Conservation (phyloP, 1,140 invertebrate species). For the Tetranychus urticae region DNA sequence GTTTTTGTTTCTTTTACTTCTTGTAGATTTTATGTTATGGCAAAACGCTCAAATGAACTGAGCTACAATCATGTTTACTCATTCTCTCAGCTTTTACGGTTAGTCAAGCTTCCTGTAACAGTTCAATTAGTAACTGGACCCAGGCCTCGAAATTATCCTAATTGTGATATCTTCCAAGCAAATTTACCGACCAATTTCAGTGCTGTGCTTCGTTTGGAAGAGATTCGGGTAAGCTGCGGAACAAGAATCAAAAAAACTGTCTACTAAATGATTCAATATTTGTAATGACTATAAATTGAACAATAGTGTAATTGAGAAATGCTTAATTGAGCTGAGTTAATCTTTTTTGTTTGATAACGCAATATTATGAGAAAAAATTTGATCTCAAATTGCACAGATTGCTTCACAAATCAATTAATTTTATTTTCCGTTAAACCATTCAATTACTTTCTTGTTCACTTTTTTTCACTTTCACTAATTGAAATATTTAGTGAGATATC, state of each 20-base stretch:
- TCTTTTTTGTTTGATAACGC: too few relatives aligned
- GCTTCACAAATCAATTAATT: too few relatives aligned
- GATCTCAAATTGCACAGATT: too few relatives aligned
- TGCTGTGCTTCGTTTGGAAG: background rate
- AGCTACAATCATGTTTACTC: slow-evolving; percentile 7
- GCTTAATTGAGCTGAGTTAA: too few relatives aligned
- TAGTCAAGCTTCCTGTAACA: slow-evolving; percentile 4
- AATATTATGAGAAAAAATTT: too few relatives aligned
- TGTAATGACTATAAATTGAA: background rate
- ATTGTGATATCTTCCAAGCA: background rate
- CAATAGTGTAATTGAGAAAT: background rate
- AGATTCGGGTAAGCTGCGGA: background rate
- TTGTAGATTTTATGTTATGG: background rate
- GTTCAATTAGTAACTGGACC: slow-evolving; percentile 7
- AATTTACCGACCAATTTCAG: background rate
- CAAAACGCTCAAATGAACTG: background rate
- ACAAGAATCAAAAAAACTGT: background rate
- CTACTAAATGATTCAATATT: too few relatives aligned
- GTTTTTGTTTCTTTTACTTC: too few relatives aligned
- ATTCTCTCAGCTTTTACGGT: slow-evolving; percentile 4
- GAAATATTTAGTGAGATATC: too few relatives aligned
- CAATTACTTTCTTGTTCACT: too few relatives aligned
- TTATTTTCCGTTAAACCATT: too few relatives aligned
- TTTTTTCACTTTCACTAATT: too few relatives aligned
- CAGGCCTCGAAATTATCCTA: background rate